Conservation (phyloP, 1,140 invertebrate genomes). For the Camponotus pennsylvanicus region DNA sequence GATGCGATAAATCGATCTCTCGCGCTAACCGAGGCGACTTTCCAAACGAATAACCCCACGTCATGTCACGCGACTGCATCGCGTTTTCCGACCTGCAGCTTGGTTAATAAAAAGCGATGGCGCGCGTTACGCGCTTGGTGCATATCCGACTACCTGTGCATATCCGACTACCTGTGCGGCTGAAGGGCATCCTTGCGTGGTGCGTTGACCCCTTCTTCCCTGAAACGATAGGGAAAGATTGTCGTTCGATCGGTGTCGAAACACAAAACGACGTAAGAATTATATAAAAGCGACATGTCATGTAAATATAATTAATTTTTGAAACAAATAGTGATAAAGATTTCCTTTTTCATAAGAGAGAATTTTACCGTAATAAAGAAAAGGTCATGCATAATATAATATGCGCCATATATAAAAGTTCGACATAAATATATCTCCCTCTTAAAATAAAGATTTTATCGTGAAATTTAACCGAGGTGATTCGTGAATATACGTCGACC, state of each 20-base stretch:
- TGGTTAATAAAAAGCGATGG: conserved; percentile 41
- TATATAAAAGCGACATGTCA: neutral
- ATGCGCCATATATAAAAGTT: too few relatives aligned
- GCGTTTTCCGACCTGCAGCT: conserved; percentile 9
- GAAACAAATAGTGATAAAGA: neutral
- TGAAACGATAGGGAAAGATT: neutral
- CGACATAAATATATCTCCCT: too few relatives aligned
- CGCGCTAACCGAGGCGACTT: conserved; percentile 27
- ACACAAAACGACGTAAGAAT: neutral
- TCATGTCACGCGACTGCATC: conserved; percentile 23
- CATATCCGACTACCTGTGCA: neutral
- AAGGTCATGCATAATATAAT: neutral
- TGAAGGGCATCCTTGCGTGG: conserved; percentile 26
- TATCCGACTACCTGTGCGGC: neutral
- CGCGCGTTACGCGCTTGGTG: conserved; percentile 38
- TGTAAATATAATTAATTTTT: neutral
- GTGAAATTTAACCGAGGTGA: neutral
- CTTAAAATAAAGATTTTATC: conserved; percentile 4
- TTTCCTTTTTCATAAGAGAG: conserved; percentile 1
- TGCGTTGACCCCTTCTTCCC: conserved; percentile 23
- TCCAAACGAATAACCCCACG: conserved; percentile 27
- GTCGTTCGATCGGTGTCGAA: neutral
- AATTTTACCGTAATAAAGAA: neutral
- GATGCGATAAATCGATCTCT: conserved; percentile 59
- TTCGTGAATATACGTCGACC: conserved; percentile 7